These are phyloP conservation scores for Protomyctophum bolini DNA, from an alignment of 2,113 vertebrate genomes.

Conservation along the genomic window DNA sequence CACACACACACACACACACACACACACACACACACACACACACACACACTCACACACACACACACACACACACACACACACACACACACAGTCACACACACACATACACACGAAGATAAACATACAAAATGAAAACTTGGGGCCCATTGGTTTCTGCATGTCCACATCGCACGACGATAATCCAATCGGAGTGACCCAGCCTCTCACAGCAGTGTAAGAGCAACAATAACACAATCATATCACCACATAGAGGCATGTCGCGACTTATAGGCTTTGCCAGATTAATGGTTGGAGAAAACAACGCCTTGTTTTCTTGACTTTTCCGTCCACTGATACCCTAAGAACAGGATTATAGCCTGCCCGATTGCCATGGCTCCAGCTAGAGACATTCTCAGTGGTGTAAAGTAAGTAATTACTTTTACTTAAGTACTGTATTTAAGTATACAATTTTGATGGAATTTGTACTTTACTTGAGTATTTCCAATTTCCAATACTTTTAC, in stretches of 20 bases:
- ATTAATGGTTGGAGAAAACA: conserved; percentile 66
- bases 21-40: conserved; percentile 1
- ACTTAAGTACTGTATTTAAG: no score
- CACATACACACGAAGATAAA: neutral
- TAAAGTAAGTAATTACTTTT: no score
- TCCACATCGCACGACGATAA: conserved; percentile 40
- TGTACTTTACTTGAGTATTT: no score
- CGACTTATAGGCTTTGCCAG: conserved; percentile 62
- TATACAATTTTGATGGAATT: no score
- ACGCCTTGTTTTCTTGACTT: conserved; percentile 63
- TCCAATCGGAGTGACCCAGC: conserved; percentile 50
- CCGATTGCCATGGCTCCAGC: conserved; percentile 48
- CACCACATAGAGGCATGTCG: conserved; percentile 25
- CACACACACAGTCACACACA: conserved; percentile 1
- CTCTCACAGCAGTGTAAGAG: conserved; percentile 46
- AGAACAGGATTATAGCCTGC: conserved; percentile 67
- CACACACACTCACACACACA: neutral
- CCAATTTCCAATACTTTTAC: no score
- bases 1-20: neutral
- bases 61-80: conserved; percentile 5
- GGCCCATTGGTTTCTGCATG: neutral
- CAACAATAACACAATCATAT: conserved; percentile 46
- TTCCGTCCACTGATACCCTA: conserved; percentile 57
- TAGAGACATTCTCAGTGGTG: no score
- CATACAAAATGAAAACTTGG: neutral